phyloP scores from a whole-genome alignment of 1,140 invertebrate species.

The Atopsyche davidsoni region DNA sequence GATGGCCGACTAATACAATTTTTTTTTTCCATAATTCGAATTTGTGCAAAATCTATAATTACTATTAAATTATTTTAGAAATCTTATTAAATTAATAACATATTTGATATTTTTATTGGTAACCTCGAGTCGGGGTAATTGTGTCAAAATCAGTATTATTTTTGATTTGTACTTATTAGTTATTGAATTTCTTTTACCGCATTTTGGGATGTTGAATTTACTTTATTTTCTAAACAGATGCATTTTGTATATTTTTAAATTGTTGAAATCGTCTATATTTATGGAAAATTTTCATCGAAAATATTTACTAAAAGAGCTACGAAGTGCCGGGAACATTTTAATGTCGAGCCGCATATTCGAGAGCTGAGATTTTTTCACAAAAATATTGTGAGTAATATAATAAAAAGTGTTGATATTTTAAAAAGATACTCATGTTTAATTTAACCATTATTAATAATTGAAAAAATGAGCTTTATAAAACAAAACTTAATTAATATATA shows the following conservation, averaged over 20 bases:
- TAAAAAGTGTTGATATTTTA: conserved; percentile 3
- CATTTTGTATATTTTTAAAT: background rate
- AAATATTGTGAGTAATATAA: background rate
- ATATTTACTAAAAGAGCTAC: background rate
- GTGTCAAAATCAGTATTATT: no score
- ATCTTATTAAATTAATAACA: conserved; percentile 1
- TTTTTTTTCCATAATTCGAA: no score
- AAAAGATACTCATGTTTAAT: conserved; percentile 10
- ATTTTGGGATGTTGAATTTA: no score
- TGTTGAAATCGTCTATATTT: background rate
- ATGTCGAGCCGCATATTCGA: background rate
- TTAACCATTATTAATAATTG: background rate
- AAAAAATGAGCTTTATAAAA: background rate
- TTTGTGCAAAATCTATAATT: background rate
- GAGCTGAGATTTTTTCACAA: background rate
- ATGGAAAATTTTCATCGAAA: background rate
- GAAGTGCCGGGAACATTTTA: background rate
- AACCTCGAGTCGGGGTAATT: no score
- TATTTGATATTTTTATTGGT: no score
- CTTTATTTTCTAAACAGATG: background rate
- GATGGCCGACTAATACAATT: no score
- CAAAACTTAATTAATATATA: background rate
- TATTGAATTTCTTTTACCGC: background rate
- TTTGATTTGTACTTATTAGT: background rate
- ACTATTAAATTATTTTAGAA: background rate